Evolutionary conservation across 2,797 vertebrate species (phyloP).

Genomic region (Acanthiza pusilla): DNA sequence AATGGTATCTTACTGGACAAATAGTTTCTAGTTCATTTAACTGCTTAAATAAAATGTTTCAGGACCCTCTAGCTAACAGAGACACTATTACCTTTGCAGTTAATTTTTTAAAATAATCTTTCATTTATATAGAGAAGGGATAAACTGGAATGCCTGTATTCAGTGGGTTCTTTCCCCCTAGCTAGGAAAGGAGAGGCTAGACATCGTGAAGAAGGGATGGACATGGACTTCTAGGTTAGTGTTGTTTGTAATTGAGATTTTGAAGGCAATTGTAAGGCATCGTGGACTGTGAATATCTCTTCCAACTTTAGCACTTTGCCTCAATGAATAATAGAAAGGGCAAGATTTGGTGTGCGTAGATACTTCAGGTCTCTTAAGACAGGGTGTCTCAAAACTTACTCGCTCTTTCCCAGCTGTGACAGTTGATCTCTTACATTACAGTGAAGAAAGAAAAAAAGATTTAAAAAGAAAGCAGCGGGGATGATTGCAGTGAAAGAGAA

Average conservation of each 20-base stretch:
- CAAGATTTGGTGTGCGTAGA: neutral
- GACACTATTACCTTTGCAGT: neutral
- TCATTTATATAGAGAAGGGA: neutral
- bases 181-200: neutral
- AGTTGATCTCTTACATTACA: neutral
- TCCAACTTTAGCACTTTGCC: neutral
- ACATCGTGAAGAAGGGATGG: neutral
- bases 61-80: neutral
- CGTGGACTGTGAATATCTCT: neutral
- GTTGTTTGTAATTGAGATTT: neutral
- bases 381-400: neutral
- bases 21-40: neutral
- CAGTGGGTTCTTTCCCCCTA: neutral
- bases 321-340: neutral
- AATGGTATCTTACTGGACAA: neutral
- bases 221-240: neutral
- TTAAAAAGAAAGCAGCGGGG: neutral
- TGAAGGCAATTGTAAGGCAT: neutral
- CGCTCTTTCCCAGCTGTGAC: neutral
- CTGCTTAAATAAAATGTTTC: neutral
- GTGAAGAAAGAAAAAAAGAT: neutral
- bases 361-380: neutral
- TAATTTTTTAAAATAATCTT: neutral
- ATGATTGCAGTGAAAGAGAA: constrained; percentile 9
- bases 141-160: neutral